Conservation (phyloP, 2,888 invertebrate genomes). For the Hipparchia sbordonii region DNA sequence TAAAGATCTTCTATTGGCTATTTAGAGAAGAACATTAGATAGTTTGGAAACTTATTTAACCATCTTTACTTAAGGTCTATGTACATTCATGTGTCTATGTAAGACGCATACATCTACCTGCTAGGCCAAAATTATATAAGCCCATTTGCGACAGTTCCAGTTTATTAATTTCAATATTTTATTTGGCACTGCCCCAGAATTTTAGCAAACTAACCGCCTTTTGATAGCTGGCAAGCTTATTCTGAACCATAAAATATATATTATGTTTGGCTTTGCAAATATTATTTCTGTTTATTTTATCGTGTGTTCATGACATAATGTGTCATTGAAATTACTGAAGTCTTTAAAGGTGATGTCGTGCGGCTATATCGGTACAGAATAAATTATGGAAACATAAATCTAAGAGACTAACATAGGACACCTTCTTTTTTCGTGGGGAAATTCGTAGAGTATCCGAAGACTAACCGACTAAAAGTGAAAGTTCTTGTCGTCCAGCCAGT, state of each 20-base stretch:
- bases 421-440: too few relatives aligned
- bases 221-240: constrained; percentile 24
- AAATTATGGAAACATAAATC: background rate
- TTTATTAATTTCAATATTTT: constrained; percentile 22
- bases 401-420: too few relatives aligned
- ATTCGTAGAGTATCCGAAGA: too few relatives aligned
- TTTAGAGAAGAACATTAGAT: too few relatives aligned
- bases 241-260: constrained; percentile 27
- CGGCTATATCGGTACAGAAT: background rate
- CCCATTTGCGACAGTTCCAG: background rate
- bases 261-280: constrained; percentile 24
- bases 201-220: constrained; percentile 25
- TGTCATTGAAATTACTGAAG: background rate
- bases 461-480: too few relatives aligned
- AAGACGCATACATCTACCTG: background rate
- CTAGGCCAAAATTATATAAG: background rate
- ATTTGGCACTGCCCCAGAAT: constrained; percentile 35
- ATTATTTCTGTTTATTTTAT: constrained; percentile 12
- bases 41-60: constrained; percentile 1
- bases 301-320: background rate
- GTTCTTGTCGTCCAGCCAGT: too few relatives aligned
- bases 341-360: background rate
- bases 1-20: too few relatives aligned
- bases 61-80: background rate
- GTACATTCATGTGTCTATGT: too few relatives aligned